Conservation (phyloP, 2,888 invertebrate genomes). For the Pardosa pseudoannulata region DNA sequence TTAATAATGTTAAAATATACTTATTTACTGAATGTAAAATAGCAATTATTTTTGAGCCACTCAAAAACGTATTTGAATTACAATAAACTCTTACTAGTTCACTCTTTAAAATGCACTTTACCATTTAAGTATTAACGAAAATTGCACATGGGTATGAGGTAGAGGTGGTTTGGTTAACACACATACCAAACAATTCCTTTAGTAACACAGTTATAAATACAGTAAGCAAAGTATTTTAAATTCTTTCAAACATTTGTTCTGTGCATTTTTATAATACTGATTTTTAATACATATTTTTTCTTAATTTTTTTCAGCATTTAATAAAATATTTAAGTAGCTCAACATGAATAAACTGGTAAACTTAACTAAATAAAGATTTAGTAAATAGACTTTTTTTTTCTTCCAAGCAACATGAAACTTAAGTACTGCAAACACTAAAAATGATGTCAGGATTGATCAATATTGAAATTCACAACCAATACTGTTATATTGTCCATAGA, state of each 20-base stretch:
- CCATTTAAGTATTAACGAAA: background rate
- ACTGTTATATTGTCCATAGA: conserved; percentile 97
- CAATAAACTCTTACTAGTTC: too few species aligned
- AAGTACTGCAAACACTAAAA: background rate
- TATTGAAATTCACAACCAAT: conserved; percentile 82
- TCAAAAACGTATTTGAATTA: too few species aligned
- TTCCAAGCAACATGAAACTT: too few species aligned
- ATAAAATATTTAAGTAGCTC: conserved; percentile 2
- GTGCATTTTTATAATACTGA: background rate
- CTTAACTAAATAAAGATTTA: background rate
- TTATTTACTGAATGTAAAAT: too few species aligned
- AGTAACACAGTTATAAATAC: too few species aligned
- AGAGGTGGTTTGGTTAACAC: background rate
- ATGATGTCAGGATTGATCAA: conserved; percentile 21
- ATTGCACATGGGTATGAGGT: background rate
- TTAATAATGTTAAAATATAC: too few species aligned
- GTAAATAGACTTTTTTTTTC: background rate
- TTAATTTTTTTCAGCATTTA: background rate
- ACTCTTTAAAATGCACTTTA: too few species aligned
- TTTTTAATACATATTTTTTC: background rate
- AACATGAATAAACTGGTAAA: background rate
- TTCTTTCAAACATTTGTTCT: background rate
- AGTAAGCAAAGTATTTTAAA: too few species aligned
- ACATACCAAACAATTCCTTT: background rate
- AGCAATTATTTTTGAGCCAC: too few species aligned